Base-by-base conservation (phyloP, 2,888 invertebrate species). In the Troglohyphantes excavatus region DNA sequence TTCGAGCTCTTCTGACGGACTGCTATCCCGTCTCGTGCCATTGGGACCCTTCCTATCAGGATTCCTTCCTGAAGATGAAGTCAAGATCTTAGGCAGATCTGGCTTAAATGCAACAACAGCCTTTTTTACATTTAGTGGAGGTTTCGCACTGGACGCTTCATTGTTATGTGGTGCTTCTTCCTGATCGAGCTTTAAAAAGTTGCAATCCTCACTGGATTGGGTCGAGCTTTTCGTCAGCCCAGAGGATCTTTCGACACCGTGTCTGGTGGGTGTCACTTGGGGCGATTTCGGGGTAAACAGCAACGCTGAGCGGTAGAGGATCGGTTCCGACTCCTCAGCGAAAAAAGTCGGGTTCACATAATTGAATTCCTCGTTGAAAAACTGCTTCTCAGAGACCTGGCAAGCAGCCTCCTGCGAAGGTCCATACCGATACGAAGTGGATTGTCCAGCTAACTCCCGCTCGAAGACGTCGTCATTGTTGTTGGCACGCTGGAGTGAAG, bases 1-100 rank as follows among this genome's bases (percentile, higher is more conserved):
- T 59, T 91, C 91, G 9, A 91, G 59, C 7, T 88, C 83, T 23
- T 91, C 91, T 13, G 76, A 70, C n/a, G 83, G 82, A 43, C 86
- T 91, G n/a, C 83, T 68, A 63, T 91, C 91, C 23, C 63, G 46
- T 46, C n/a, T 63, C 27, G n/a, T 33, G 17, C 65, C 85, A 73
- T 68, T 33, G 21, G 13, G 21, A 9, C 2, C 9, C 2, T 46
- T 19, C 9, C 21, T 46, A 26, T 65, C 26, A 63, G 65, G 26
- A 11, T n/a, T 3, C 9, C n/a, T 26, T 13, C 29, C 68, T 21
- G 53, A 33, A 39, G 39, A 23, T 33, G 61, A 61, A 27, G 73
- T 75, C 39, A 75, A 75, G 43, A 68, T 63, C 33, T 53, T 59
- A 19, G 76, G 68, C 17, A 76, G 46, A 19, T 76, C 65, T 13